A percentile compares a stretch with the other conserved stretches of the same genome.
Evolutionary conservation across 2,797 vertebrate species (phyloP).

Genomic region (Urophycis tenuis): DNA sequence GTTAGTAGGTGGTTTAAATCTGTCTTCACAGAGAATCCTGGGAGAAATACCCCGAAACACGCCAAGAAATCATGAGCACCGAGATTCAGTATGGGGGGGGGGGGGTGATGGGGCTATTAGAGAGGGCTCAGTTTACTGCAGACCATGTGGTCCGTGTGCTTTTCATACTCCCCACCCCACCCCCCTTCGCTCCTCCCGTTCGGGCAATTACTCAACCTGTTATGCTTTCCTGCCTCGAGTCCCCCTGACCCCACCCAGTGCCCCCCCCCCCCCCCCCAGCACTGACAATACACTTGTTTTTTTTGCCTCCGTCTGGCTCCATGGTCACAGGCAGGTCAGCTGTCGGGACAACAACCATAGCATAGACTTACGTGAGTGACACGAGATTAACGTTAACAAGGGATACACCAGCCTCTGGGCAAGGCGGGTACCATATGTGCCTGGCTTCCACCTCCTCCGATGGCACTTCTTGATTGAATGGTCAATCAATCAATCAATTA

Average conservation of each 20-base stretch:
- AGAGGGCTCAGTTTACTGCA: conserved; percentile 49
- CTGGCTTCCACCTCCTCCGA: background rate
- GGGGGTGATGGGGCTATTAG: conserved; percentile 37
- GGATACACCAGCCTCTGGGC: background rate
- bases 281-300: conserved; percentile 29
- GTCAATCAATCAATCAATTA: background rate
- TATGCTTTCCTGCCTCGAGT: conserved; percentile 35
- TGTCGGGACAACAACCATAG: conserved; percentile 15
- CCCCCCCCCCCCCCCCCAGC: conserved; percentile 20
- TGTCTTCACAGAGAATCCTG: conserved; percentile 47
- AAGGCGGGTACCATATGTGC: background rate
- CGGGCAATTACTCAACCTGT: conserved; percentile 37
- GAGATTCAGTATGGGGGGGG: conserved; percentile 29
- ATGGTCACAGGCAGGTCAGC: conserved; percentile 24
- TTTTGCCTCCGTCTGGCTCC: conserved; percentile 20
- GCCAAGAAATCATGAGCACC: conserved; percentile 48
- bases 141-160: conserved; percentile 47
- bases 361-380: background rate
- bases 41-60: conserved; percentile 40
- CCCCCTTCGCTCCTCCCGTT: conserved; percentile 16
- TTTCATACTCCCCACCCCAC: conserved; percentile 37
- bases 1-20: conserved; percentile 46
- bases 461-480: background rate
- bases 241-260: conserved; percentile 36
- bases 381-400: background rate